Evolutionary conservation across 2,797 vertebrate species (phyloP), one percentile per base, ranked within the genome.

Genomic region (Valencia hispanica): DNA sequence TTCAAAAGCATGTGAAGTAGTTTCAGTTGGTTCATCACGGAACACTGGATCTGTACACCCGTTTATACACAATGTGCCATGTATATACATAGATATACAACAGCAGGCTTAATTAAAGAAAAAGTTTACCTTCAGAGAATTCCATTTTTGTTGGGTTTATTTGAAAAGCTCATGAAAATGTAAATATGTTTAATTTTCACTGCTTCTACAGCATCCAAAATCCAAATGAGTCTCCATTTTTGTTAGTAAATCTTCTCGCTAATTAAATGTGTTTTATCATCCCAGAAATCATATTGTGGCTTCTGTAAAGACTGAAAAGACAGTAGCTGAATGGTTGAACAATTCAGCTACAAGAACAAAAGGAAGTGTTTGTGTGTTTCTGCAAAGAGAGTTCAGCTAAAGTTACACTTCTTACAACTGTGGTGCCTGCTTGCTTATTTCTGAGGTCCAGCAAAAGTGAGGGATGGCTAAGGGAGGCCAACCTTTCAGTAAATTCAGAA

Each of bases 1-100:
- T 88, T 89, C 87, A 91, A 89, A 87, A 87, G 91, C 90, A 72
- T 22, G 86, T 61, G 25, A 61, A 79, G 83, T 83, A 76, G 74
- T 82, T 79, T 81, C 51, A 77, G 68, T 36, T 78, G 75, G 74
- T 77, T 86, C 43, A 77, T 78, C 86, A 70, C 73, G 25, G n/a
- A 88, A 78, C 17, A 66, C 68, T 61, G 45, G 68, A 84, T 81
- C 83, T 91, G 82, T 87, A 89, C 89, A 91, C 48, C 79, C 66
- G 83, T 87, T 81, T 82, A 83, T 71, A 84, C 86, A 88, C 88
- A 84, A 72, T 80, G 76, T 70, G 68, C 57, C 77, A 72, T 72
- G 90, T 84, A 81, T 75, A 84, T 81, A 87, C 75, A 88, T 79
- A 86, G 75, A 88, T 68, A 90, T 85, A 88, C 73, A 68, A 72